Evolutionary conservation across 1,140 invertebrate genomes (phyloP), one percentile per base, ranked within the genome.

Genomic region (Nephotettix cincticeps): DNA sequence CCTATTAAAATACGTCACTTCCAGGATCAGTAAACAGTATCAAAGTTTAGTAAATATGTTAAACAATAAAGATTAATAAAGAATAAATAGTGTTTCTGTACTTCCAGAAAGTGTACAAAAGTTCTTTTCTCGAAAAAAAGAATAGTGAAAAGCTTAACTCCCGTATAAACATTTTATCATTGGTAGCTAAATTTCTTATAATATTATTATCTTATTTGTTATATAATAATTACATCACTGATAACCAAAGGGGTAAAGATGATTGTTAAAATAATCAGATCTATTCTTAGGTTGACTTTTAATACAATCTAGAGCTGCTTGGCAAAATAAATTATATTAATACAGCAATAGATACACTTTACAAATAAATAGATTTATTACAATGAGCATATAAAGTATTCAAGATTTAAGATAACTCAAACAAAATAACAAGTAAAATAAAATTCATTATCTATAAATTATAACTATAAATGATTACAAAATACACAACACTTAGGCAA

Each of bases 331-430:
- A 51, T 51, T 11, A 51, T 51, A 11, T 51, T 21, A 51, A 17
- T 51, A 51, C 47, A 51, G n/a, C 47, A 51, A 51, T 9, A 51
- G 21, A 51, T 51, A 51, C 47, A 51, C 4, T 51, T 51, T 51
- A 51, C 47, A 51, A 51, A 51, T 51, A 51, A 51, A 51, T 51
- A 51, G 19, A 51, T 19, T 21, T 51, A 51, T 19, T 11, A 51
- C 47, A 21, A 11, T 17, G 14, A 9, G 14, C 14, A 51, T 4
- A 19, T 4, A 51, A 11, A n/a, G 4, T 3, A 17, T 3, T 51
- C 47, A 4, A 4, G 3, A 51, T 11, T 21, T n/a, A 51, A 51
- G 47, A 9, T 9, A 21, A 51, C 4, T 51, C 3, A 51, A 19
- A 19, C 14, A 51, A 21, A 51, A 51, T 51, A 51, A 51, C 47